Evolutionary conservation across 1,140 invertebrate genomes (phyloP), one percentile per base, ranked within the genome.

Genomic region (Zophobas morio): DNA sequence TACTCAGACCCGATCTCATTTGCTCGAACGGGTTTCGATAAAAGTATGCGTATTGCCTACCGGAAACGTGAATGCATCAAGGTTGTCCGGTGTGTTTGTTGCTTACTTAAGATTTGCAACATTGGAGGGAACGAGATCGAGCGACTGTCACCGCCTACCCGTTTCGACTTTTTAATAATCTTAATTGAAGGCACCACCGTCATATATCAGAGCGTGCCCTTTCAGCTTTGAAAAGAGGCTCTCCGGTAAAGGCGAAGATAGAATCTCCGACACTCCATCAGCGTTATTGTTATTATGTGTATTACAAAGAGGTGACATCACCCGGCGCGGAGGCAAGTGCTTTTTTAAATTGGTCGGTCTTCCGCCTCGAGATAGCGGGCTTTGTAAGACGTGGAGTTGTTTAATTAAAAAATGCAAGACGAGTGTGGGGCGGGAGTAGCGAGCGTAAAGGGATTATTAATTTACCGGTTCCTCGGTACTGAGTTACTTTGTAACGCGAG

Each of bases 1-100:
- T 51, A 42, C 60, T 46, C 60, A 6, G 60, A 66, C 37, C 35
- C 60, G 60, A 66, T 66, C 60, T 66, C 60, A 66, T 66, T 66
- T 66, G 37, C 60, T 66, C 37, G 60, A 66, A 66, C 60, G 60
- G 60, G 60, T 66, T 66, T 66, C 60, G 60, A 66, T 66, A 66
- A 20, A 20, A 20, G 20, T 20, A 20, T 20, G 20, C 33, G 37
- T 37, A 66, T 37, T 66, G 32, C 57, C 36, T 63, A 63, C 60
- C 60, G 60, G 60, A 66, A 66, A 66, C 60, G 60, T 66, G 60
- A 66, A 66, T 66, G 60, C 60, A 66, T 33, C 60, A 66, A 66
- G 60, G 60, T 66, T 66, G 60, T 42, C 60, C 60, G 60, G 60
- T 66, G 39, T 20, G 20, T 20, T 20, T 20, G 20, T 42, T 66